phyloP scores from a whole-genome alignment of 2,888 invertebrate species.

The Tanytarsus gracilentus region DNA sequence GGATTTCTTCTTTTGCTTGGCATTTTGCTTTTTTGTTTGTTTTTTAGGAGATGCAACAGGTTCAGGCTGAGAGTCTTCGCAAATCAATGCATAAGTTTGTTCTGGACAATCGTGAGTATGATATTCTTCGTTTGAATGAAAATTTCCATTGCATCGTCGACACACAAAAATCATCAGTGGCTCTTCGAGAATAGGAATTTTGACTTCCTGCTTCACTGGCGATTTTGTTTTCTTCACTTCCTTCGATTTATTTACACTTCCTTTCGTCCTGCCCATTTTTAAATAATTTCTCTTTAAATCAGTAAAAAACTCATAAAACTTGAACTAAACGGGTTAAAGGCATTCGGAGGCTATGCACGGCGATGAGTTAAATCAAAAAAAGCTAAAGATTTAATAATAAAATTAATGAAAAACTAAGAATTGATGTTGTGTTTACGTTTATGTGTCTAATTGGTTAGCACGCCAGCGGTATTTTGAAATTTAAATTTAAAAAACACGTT shows the following conservation, averaged over 20 bases:
- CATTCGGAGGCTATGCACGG: too few relatives aligned
- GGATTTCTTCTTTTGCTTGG: neutral
- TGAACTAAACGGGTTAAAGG: too few relatives aligned
- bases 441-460: too few relatives aligned
- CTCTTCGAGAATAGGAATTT: neutral
- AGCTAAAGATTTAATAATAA: neutral
- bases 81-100: neutral
- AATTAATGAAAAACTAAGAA: too few relatives aligned
- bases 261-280: constrained; percentile 7
- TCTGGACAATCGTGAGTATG: neutral
- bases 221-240: neutral
- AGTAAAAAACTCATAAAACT: too few relatives aligned
- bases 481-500: too few relatives aligned
- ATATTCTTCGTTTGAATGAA: neutral
- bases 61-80: neutral
- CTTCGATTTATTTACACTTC: constrained; percentile 4
- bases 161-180: constrained; percentile 8
- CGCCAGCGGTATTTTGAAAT: too few relatives aligned
- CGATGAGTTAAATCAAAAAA: too few relatives aligned
- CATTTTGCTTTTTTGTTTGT: neutral
- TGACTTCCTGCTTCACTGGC: neutral
- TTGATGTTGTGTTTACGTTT: too few relatives aligned
- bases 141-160: neutral
- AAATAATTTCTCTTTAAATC: neutral
- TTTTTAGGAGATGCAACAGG: neutral